A percentile compares a stretch with the other conserved stretches of the same genome.
phyloP scores from a whole-genome alignment of 35 echinoderm and acorn worm species.

The Holothuria glaberrima region DNA sequence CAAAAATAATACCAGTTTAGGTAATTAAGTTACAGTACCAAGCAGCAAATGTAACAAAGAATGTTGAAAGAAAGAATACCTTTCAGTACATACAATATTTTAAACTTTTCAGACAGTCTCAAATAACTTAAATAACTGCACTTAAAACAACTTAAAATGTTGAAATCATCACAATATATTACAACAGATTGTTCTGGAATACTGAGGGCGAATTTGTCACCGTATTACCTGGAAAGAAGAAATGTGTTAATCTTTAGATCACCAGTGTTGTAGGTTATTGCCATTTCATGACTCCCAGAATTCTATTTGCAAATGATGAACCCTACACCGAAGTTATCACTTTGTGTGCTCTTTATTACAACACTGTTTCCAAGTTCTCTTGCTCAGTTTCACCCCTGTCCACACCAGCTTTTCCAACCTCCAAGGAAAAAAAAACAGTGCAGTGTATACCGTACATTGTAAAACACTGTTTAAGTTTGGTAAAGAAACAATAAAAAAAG shows the following conservation, averaged over 20 bases:
- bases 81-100: background rate
- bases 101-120: background rate
- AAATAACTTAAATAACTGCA: background rate
- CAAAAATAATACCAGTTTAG: background rate
- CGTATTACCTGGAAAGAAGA: background rate
- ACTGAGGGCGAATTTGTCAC: constrained; percentile 9
- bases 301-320: background rate
- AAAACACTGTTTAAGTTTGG: background rate
- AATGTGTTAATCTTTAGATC: background rate
- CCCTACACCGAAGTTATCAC: background rate
- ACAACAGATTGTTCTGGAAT: constrained; percentile 6
- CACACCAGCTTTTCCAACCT: background rate
- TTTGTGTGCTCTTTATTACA: background rate
- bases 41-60: background rate
- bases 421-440: background rate
- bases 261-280: background rate
- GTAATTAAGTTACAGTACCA: background rate
- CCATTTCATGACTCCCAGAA: background rate
- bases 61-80: constrained; percentile 2
- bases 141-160: constrained; percentile 7
- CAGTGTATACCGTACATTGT: background rate
- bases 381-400: background rate
- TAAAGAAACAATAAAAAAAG: constrained; percentile 1
- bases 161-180: background rate
- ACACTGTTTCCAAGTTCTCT: constrained; percentile 1